These are phyloP conservation scores for Corella eumyota DNA, from an alignment of 23 tunicate genomes.

Conservation along the genomic window DNA sequence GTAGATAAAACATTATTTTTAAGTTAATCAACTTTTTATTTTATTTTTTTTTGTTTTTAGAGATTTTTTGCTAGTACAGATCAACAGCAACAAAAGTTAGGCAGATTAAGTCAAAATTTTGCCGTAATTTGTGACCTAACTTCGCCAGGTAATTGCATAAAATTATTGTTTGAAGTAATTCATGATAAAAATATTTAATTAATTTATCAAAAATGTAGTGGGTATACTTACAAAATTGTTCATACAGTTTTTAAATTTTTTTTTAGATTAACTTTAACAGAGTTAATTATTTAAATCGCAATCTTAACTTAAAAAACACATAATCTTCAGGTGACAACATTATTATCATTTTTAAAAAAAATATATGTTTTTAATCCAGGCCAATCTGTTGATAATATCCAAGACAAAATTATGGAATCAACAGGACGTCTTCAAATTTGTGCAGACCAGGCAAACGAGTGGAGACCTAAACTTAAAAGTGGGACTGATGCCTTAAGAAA, in stretches of 20 bases:
- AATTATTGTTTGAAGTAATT: not conserved
- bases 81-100: slow-evolving; percentile 37
- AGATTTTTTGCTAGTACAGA: slow-evolving; percentile 49
- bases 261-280: too few species aligned
- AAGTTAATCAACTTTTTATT: not conserved
- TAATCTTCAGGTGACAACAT: too few species aligned
- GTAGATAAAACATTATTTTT: not conserved
- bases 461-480: slow-evolving; percentile 63
- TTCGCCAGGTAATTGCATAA: slow-evolving; percentile 28
- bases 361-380: slow-evolving; percentile 12
- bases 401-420: slow-evolving; percentile 33
- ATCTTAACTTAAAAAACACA: too few species aligned
- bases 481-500: slow-evolving; percentile 48
- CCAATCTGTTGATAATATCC: slow-evolving; percentile 9
- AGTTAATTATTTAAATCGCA: too few species aligned
- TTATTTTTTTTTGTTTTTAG: slow-evolving; percentile 19
- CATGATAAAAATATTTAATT: too few species aligned
- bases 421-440: slow-evolving; percentile 37
- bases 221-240: too few species aligned
- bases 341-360: not conserved
- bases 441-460: slow-evolving; percentile 24
- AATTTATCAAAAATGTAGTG: too few species aligned
- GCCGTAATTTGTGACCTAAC: slow-evolving; percentile 10
- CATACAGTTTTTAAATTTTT: too few species aligned
- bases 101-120: slow-evolving; percentile 18